phyloP scores from a whole-genome alignment of 2,113 vertebrate species.

The Eclectus roratus region DNA sequence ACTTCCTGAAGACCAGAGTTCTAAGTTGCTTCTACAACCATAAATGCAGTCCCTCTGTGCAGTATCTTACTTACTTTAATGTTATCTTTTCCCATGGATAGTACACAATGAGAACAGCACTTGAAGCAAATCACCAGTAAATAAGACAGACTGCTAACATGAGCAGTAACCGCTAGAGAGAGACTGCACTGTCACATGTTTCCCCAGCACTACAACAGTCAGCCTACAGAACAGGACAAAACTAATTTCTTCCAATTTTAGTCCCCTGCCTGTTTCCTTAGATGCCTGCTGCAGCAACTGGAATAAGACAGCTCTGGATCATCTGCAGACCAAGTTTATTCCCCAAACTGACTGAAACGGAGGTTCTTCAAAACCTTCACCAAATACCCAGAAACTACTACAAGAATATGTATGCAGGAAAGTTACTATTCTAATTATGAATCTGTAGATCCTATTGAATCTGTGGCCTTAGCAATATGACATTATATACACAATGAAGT shows the following conservation, averaged over 20 bases:
- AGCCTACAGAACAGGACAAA: not conserved
- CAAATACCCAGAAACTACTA: not conserved
- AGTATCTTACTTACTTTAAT: not conserved
- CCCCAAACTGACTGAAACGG: not conserved
- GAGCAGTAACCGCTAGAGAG: not conserved
- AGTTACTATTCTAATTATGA: not conserved
- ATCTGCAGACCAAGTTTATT: not conserved
- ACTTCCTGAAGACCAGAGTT: not conserved
- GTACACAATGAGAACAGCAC: not conserved
- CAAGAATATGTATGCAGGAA: not conserved
- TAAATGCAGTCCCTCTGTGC: not conserved
- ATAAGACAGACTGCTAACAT: not conserved
- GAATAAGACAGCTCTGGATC: not conserved
- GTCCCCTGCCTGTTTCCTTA: not conserved
- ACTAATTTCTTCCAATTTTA: not conserved
- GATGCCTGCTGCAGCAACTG: not conserved
- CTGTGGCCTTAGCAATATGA: not conserved
- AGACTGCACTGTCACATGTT: not conserved
- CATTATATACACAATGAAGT: not conserved
- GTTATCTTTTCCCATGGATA: not conserved
- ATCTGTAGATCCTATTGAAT: not conserved
- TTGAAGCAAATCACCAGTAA: not conserved
- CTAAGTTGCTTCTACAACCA: not conserved
- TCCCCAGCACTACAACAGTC: not conserved
- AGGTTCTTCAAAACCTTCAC: not conserved